Evolutionary conservation across 2,888 invertebrate genomes (phyloP), one percentile per base, ranked within the genome.

Genomic region (Diplolepis rosae): DNA sequence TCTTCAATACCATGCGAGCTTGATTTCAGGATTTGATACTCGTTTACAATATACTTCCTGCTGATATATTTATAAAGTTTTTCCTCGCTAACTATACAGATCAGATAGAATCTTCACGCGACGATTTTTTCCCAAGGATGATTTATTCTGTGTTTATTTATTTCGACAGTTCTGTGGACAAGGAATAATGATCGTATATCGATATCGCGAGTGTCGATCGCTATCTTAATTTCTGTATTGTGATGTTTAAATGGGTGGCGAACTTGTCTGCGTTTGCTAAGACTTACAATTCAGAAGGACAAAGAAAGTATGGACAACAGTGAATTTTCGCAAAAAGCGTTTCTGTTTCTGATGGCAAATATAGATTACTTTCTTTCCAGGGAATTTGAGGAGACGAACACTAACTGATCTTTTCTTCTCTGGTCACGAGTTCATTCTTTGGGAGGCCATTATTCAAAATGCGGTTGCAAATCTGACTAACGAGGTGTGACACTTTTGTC

Each of bases 221-320:
- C 13, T 61, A 61, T 61, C 61, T 42, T 61, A 61, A 61, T 61
- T 61, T 61, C 61, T 39, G 7, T 27, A 61, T 61, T 61, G 61
- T 61, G 13, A 24, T 7, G 39, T 22, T 61, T n/a, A 61, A 61
- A 42, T 35, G 35, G 39, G 18, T 48, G 22, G 48, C 4, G 48
- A 39, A 30, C 32, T 15, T 54, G 15, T 15, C 30, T 6, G 11
- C 15, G n/a, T 32, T 32, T 54, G 54, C 32, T 32, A 32, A 18
- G n/a, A 61, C 39, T 61, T 42, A 3, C 24, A 7, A 39, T 39
- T 48, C 9, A 4, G 15, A 61, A 22, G 61, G n/a, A 61, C 35
- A 61, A 61, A 39, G 39, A 24, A 24, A 18, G 39, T 32, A 56
- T 18, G 30, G 32, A 56, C 56, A 32, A 35, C 5, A 56, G 32